phyloP scores from a whole-genome alignment of 2,888 invertebrate genomes.

The Cremastinae sp. region DNA sequence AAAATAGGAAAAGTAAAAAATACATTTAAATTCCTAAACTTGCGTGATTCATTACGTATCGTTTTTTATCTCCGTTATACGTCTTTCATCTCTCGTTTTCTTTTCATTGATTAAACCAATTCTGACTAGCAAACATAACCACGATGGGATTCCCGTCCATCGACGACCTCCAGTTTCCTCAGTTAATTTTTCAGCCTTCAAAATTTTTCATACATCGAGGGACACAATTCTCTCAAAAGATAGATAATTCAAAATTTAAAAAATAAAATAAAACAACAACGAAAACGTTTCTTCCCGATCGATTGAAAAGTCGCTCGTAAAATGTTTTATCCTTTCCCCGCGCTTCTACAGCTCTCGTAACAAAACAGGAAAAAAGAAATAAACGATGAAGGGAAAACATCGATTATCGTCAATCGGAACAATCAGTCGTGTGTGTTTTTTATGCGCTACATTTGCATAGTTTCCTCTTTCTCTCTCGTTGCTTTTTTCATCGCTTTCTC shows the following conservation, averaged over 20 bases:
- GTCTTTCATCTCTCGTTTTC: slow-evolving; percentile 63
- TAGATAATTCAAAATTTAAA: too few species aligned
- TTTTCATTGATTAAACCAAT: slow-evolving; percentile 73
- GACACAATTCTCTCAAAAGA: neutral
- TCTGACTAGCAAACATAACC: slow-evolving; percentile 79
- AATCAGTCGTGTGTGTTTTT: slow-evolving; percentile 70
- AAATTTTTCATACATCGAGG: slow-evolving; percentile 5
- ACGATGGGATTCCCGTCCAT: slow-evolving; percentile 71
- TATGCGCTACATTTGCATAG: slow-evolving; percentile 44
- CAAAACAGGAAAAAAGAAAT: slow-evolving; percentile 44
- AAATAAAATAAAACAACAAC: too few species aligned
- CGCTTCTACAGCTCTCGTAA: slow-evolving; percentile 53
- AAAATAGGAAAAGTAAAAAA: slow-evolving; percentile 17
- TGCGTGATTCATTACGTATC: slow-evolving; percentile 64
- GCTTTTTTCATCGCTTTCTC: slow-evolving; percentile 35
- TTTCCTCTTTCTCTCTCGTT: slow-evolving; percentile 63
- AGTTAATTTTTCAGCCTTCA: slow-evolving; percentile 10
- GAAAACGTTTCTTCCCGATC: too few species aligned
- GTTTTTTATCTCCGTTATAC: slow-evolving; percentile 40
- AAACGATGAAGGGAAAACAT: slow-evolving; percentile 43
- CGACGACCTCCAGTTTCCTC: slow-evolving; percentile 65
- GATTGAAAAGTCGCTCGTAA: too few species aligned
- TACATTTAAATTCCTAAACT: slow-evolving; percentile 68
- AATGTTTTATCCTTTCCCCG: slow-evolving; percentile 34
- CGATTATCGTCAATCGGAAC: slow-evolving; percentile 65